phyloP scores from a whole-genome alignment of 2,113 vertebrate genomes.

The Aythya baeri region DNA sequence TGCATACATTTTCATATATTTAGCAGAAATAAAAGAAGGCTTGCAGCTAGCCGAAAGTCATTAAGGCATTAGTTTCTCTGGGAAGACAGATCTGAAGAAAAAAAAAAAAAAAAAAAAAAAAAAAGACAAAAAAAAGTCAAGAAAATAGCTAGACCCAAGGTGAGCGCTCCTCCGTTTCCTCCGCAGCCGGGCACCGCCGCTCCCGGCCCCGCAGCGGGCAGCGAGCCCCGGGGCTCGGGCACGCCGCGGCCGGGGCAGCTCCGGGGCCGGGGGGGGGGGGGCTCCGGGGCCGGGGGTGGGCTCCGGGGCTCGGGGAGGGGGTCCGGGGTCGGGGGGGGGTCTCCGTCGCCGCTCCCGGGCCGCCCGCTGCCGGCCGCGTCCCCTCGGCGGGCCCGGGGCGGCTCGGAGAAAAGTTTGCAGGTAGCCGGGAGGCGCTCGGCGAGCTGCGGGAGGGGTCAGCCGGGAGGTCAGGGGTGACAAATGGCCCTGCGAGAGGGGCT shows the following conservation, averaged over 20 bases:
- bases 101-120: constrained; percentile 59
- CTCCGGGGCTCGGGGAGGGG: not conserved
- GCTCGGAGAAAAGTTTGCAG: not conserved
- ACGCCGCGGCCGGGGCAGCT: not conserved
- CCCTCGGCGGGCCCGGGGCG: too few species aligned
- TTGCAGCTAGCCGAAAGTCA: constrained; percentile 93
- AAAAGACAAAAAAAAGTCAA: constrained; percentile 38
- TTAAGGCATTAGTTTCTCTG: constrained; percentile 90
- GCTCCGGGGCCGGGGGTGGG: too few species aligned
- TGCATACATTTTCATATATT: constrained; percentile 99
- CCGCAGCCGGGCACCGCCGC: constrained; percentile 48
- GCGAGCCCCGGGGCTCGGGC: not conserved
- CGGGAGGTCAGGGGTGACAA: too few species aligned
- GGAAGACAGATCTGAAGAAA: constrained; percentile 80
- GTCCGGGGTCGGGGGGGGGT: not conserved
- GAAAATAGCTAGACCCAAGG: constrained; percentile 80
- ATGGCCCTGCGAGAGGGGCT: too few species aligned
- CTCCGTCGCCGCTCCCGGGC: too few species aligned
- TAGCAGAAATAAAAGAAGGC: constrained; percentile 99
- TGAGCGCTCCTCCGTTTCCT: constrained; percentile 81
- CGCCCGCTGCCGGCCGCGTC: too few species aligned
- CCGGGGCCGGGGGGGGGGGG: too few species aligned
- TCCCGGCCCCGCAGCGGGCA: constrained; percentile 32
- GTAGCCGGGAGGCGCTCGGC: too few species aligned
- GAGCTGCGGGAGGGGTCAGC: not conserved